Evolutionary conservation across 2,888 invertebrate species (phyloP), one percentile per base, ranked within the genome.

Genomic region (Cerceris ruficornis): DNA sequence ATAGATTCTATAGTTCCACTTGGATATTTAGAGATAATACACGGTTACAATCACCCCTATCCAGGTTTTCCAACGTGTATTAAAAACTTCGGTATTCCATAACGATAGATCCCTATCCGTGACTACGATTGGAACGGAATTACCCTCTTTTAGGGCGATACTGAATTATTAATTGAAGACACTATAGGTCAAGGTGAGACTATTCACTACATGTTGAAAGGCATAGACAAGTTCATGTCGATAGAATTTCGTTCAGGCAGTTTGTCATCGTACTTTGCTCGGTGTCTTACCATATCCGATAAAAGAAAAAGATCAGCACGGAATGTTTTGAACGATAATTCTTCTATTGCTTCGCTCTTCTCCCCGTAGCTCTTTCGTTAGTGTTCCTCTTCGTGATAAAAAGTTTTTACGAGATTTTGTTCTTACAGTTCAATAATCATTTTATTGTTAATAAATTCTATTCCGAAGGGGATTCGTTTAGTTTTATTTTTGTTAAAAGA

Each of bases 161-260:
- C 0, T 79, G 41, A 77, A 84, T 74, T 71, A 84, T 74, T 73
- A 67, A 81, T 59, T 14, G n/a, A 5, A 57, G 14, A 50, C 17
- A 69, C n/a, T 13, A 17, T 50, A 59, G 82, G 82, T 79, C 85
- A 83, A 83, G 85, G 83, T 65, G 13, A 17, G 46, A 54, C 61
- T 15, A 57, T 65, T 65, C 43, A 66, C 46, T n/a, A 65, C 43
- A 70, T 64, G 62, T 60, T 73, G 72, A 80, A 75, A 80, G 77
- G 49, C 62, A 78, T 59, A 73, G 74, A 55, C 50, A 70, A 54
- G 49, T 71, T 75, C 52, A 64, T 52, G 76, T 80, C 70, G 71
- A 76, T 68, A 43, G 59, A 28, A 75, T 73, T 68, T 76, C 54
- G 64, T 65, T 55, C 43, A 66, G 69, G 61, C 81, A 81, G 72